Conservation (phyloP, 37 sponge, comb jelly and placozoan genomes). For the Crambe crambe region DNA sequence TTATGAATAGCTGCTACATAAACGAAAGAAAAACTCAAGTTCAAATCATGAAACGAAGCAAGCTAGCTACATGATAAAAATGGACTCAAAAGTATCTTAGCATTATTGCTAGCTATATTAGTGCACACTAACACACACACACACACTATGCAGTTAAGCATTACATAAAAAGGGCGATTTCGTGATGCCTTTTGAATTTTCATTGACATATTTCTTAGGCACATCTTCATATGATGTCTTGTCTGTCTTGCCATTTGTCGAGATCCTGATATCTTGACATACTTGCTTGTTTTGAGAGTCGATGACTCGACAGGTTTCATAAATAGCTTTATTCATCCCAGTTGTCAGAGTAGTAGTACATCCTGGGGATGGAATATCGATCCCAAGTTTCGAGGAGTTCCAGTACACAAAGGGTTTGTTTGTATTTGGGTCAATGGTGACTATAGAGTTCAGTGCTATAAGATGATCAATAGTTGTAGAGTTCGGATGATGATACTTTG, state of each 20-base stretch:
- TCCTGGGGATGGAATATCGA: too few species aligned
- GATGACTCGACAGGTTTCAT: slow-evolving; percentile 14
- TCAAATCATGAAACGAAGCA: too few species aligned
- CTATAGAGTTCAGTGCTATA: slow-evolving; percentile 7
- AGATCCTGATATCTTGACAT: slow-evolving; percentile 20
- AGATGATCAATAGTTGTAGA: not conserved
- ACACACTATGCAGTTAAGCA: too few species aligned
- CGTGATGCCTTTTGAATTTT: not conserved
- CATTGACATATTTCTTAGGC: not conserved
- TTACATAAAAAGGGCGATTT: too few species aligned
- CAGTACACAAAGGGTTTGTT: slow-evolving; percentile 24
- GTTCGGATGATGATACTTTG: slow-evolving; percentile 25
- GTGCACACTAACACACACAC: too few species aligned
- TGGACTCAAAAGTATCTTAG: too few species aligned
- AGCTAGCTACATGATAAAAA: too few species aligned
- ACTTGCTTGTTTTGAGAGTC: not conserved
- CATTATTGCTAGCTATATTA: too few species aligned
- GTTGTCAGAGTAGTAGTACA: too few species aligned
- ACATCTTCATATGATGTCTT: not conserved
- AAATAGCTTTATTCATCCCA: slow-evolving; percentile 7
- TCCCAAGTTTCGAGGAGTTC: not conserved
- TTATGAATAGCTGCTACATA: too few species aligned
- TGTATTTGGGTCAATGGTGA: not conserved
- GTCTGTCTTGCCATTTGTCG: slow-evolving; percentile 1
- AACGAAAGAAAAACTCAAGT: too few species aligned